Evolutionary conservation across 2,113 vertebrate genomes (phyloP).

Genomic region (Budorcas taxicolor): DNA sequence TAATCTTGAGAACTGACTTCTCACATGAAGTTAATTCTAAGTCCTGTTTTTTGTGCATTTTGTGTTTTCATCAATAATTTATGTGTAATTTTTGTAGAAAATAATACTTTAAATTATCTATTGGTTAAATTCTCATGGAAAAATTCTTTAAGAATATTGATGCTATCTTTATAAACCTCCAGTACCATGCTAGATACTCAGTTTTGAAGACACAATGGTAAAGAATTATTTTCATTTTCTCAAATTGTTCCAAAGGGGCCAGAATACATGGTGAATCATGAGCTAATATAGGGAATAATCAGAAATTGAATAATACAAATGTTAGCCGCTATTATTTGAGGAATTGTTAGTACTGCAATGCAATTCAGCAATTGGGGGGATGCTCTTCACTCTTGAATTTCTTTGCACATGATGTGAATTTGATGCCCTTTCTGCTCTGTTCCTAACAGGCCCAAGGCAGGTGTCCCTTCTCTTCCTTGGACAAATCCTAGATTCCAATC

Average conservation of each 20-base stretch:
- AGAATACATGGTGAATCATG: neutral
- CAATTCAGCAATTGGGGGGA: too few species aligned
- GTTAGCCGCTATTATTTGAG: neutral
- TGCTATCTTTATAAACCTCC: neutral
- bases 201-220: neutral
- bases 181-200: neutral
- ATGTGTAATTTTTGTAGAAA: conserved; percentile 10
- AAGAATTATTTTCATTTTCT: conserved; percentile 10
- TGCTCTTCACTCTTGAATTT: neutral
- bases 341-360: neutral
- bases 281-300: neutral
- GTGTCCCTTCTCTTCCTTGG: neutral
- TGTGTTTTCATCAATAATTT: neutral
- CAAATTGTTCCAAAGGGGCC: neutral
- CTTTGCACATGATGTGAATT: neutral
- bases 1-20: neutral
- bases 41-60: neutral
- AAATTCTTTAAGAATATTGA: neutral
- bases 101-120: neutral
- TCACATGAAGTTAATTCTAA: neutral
- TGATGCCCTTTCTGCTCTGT: neutral
- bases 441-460: neutral
- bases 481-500: neutral
- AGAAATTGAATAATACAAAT: neutral
- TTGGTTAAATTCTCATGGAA: neutral